Conservation (phyloP, 2,113 vertebrate species). For the Perca flavescens region DNA sequence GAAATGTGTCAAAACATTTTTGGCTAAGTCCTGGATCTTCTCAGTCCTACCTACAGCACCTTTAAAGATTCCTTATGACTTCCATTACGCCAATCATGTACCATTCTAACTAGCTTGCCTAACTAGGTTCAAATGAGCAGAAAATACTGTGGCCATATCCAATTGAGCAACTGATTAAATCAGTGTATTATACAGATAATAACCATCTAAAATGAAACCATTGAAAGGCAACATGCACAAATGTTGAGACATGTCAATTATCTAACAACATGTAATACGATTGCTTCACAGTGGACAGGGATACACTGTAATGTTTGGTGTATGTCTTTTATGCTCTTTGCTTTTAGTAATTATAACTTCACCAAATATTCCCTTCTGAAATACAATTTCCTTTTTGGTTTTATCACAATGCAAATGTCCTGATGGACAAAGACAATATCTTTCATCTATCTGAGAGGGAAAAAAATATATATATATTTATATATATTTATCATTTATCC, state of each 20-base stretch:
- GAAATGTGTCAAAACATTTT: too few relatives aligned
- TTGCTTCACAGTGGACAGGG: background rate
- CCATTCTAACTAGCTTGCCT: conserved; percentile 10
- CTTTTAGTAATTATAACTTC: background rate
- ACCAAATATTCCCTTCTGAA: background rate
- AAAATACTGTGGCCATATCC: conserved; percentile 22
- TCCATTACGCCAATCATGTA: conserved; percentile 47
- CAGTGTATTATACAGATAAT: conserved; percentile 50
- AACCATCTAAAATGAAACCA: conserved; percentile 36
- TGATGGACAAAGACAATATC: background rate
- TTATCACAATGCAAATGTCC: background rate
- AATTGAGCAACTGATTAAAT: conserved; percentile 66
- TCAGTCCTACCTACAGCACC: too few relatives aligned
- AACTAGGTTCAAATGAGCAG: conserved; percentile 35
- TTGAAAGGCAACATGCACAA: background rate
- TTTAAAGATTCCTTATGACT: conserved; percentile 19
- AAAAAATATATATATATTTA: background rate
- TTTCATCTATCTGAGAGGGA: background rate
- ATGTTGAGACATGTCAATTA: background rate
- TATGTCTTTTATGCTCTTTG: conserved; percentile 2
- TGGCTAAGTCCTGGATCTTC: too few relatives aligned
- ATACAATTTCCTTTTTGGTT: background rate
- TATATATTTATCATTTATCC: conserved; percentile 4
- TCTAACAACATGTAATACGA: conserved; percentile 10
- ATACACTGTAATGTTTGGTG: conserved; percentile 4